Evolutionary conservation across 2,888 invertebrate species (phyloP).

Genomic region (Yponomeuta sedellus): DNA sequence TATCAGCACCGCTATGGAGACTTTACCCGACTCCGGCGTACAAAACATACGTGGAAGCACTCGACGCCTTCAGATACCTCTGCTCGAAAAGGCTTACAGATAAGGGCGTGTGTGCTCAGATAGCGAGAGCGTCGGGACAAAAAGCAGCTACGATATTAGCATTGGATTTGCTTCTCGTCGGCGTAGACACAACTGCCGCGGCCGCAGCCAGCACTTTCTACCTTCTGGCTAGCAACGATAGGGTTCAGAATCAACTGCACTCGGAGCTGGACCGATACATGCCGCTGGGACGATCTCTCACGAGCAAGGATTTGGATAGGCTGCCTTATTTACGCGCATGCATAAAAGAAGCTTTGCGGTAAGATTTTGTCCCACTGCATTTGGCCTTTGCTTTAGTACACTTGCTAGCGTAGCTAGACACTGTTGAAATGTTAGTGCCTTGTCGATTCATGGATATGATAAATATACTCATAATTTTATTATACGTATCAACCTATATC

Average conservation of each 20-base stretch:
- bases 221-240: slow-evolving; percentile 82
- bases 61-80: slow-evolving; percentile 83
- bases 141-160: slow-evolving; percentile 82
- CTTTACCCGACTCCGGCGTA: slow-evolving; percentile 82
- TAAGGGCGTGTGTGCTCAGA: slow-evolving; percentile 62
- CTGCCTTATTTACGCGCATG: slow-evolving; percentile 85
- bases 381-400: not conserved
- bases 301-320: slow-evolving; percentile 77
- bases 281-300: slow-evolving; percentile 73
- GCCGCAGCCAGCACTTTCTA: slow-evolving; percentile 85
- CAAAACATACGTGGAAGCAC: slow-evolving; percentile 81
- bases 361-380: slow-evolving; percentile 26
- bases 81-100: slow-evolving; percentile 62
- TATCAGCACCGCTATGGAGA: slow-evolving; percentile 85
- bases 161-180: slow-evolving; percentile 86
- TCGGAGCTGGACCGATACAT: slow-evolving; percentile 77
- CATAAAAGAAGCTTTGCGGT: slow-evolving; percentile 86
- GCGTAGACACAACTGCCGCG: slow-evolving; percentile 89
- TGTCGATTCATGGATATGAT: no score
- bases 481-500: no score
- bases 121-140: slow-evolving; percentile 50
- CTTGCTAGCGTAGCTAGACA: not conserved
- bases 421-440: not conserved
- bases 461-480: no score
- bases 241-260: slow-evolving; percentile 80